Base-by-base conservation (phyloP, 2,797 vertebrate genomes). In the Lophius americanus region DNA sequence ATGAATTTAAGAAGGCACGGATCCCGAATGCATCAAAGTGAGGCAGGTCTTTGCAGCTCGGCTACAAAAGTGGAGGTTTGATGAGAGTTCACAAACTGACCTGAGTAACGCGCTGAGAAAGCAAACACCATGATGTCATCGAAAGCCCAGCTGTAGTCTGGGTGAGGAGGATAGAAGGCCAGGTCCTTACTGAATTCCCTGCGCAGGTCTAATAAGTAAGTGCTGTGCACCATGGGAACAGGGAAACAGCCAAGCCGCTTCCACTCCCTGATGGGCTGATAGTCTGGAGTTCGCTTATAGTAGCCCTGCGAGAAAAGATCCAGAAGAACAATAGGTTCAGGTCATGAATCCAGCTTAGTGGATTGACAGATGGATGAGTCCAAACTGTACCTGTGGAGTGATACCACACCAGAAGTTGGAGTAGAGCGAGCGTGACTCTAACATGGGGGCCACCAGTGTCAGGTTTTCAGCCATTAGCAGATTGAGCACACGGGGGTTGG, bases 341-440 rank as follows among this genome's bases (percentile, higher is more conserved):
- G 7, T 6, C 0, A 37, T 6, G 62, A 42, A 60, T 51, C 32
- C 0, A 8, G 23, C 8, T 58, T 13, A 58, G 88, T 4, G 43
- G 32, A 33, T 1, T 3, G 13, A 55, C 5, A 5, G 37, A 56
- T 7, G 12, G 12, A 47, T 12, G 8, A 42, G 13, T 43, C 37
- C 3, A 6, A 9, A 56, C 13, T 5, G 91, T 94, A 94, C 98
- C 96, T 99, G 96, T 12, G 97, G 95, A 8, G 96, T 98, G 85
- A 99, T 96, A 79, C 97, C 97, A 47, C 98, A 98, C 98, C 98
- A 99, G 93, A 96, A 99, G 90, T 99, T 99, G 49, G 98, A 99
- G 87, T 99, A 99, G 10, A 98, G 94, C 0, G 95, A 94, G 46
- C 95, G 94, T 36, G 98, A 98, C 88, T 99, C 96, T 2, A 99